phyloP scores from a whole-genome alignment of 2,113 vertebrate genomes.

The Hepsetus odoe region DNA sequence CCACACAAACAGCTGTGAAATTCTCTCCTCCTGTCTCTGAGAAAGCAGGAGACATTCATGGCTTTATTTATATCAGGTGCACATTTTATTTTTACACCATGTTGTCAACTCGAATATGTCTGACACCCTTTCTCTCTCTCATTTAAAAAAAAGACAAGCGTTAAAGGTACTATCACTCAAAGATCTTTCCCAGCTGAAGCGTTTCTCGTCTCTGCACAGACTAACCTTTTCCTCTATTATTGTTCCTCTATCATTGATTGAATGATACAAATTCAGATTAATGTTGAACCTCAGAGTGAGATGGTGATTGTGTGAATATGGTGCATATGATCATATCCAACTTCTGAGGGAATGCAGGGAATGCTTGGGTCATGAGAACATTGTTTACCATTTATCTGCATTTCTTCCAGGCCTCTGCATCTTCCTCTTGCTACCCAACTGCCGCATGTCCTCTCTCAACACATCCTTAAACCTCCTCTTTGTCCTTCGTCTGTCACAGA shows the following conservation, averaged over 20 bases:
- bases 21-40: background rate
- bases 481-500: no score
- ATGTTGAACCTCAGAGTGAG: background rate
- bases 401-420: no score
- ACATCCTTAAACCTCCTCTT: no score
- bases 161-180: background rate
- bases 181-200: background rate
- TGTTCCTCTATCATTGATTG: background rate
- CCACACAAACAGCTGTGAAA: conserved; percentile 12
- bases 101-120: background rate
- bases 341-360: background rate
- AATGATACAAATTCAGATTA: background rate
- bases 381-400: no score
- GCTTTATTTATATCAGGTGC: background rate
- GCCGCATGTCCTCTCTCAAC: no score
- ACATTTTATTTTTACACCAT: background rate
- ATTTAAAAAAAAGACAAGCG: background rate
- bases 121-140: background rate
- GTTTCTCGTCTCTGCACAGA: background rate
- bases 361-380: no score
- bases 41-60: background rate
- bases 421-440: no score
- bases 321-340: background rate
- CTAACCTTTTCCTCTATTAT: background rate
- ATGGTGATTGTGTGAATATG: background rate